Percentiles rank a stretch among this genome's conserved stretches.
phyloP scores from a whole-genome alignment of 2,888 invertebrate species.

The Stenurella melanura region DNA sequence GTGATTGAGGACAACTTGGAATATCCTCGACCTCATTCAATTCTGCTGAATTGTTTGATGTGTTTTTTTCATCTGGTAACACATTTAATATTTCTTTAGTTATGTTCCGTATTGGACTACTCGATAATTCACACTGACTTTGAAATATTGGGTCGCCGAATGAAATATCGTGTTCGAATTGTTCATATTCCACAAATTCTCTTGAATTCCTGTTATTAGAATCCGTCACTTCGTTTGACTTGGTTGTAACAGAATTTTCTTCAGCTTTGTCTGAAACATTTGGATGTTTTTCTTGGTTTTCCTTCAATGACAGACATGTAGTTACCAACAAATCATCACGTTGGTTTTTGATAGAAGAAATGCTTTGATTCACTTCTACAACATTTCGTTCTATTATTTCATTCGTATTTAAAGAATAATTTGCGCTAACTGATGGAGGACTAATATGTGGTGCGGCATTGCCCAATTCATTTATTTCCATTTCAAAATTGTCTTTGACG shows the following conservation, averaged over 20 bases:
- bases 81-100: background rate
- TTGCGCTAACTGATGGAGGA: background rate
- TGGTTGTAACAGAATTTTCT: background rate
- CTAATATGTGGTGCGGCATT: background rate
- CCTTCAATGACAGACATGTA: background rate
- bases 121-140: background rate
- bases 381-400: background rate
- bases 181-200: background rate
- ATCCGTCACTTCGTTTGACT: background rate
- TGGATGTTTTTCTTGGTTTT: background rate
- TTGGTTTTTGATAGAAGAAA: background rate
- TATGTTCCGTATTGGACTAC: background rate
- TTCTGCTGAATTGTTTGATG: background rate
- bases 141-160: background rate
- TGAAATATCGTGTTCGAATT: background rate
- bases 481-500: too few relatives aligned
- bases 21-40: background rate
- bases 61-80: background rate
- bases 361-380: background rate
- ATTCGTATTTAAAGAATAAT: background rate
- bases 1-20: slow-evolving; percentile 26
- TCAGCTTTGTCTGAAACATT: background rate
- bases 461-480: too few relatives aligned
- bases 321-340: background rate
- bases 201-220: too few relatives aligned